A percentile compares a stretch with the other conserved stretches of the same genome.
These are phyloP conservation scores for Nettapus auritus DNA, from an alignment of 2,113 vertebrate genomes.

Conservation along the genomic window DNA sequence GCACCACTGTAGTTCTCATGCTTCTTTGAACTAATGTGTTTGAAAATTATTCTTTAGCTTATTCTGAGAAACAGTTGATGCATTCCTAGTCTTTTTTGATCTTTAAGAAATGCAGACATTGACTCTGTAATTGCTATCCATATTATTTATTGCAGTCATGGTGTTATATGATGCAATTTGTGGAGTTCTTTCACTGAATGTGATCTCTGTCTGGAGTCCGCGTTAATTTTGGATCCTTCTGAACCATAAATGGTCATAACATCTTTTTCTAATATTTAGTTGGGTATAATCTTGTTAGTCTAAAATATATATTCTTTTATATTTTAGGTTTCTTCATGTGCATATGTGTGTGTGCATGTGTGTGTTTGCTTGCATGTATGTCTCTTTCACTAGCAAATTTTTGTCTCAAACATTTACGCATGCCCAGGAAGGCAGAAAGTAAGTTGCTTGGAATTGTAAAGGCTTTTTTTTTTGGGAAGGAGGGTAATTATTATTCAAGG, in stretches of 20 bases:
- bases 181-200: conserved; percentile 67
- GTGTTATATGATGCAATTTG: conserved; percentile 70
- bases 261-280: conserved; percentile 74
- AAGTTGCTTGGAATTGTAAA: background rate
- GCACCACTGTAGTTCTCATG: background rate
- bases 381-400: conserved; percentile 6
- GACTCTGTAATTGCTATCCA: conserved; percentile 52
- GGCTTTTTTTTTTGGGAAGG: background rate
- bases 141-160: conserved; percentile 66
- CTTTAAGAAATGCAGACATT: conserved; percentile 61
- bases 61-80: conserved; percentile 58
- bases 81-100: conserved; percentile 56
- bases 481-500: background rate
- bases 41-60: conserved; percentile 24
- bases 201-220: conserved; percentile 76
- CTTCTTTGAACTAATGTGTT: background rate
- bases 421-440: background rate
- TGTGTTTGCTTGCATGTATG: background rate
- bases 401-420: background rate
- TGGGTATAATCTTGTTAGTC: conserved; percentile 50
- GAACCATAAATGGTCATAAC: conserved; percentile 71
- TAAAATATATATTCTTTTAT: conserved; percentile 31
- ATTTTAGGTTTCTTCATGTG: background rate
- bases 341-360: background rate
- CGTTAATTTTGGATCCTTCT: conserved; percentile 77